Percentiles rank a stretch among this genome's conserved stretches.
Evolutionary conservation across 1,140 invertebrate species (phyloP).

Genomic region (Diabrotica undecimpunctata): DNA sequence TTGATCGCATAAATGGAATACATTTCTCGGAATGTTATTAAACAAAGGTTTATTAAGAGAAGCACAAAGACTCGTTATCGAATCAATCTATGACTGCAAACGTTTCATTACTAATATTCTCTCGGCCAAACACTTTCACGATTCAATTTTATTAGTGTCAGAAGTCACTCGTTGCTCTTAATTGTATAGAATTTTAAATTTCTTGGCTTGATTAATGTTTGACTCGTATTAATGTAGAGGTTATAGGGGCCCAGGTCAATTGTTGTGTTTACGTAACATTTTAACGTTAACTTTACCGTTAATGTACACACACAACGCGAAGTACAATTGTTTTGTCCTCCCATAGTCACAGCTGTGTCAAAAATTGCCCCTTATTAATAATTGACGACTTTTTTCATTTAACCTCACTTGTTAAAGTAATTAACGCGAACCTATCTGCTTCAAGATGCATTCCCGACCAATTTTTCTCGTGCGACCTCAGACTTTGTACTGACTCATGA

Average conservation of each 20-base stretch:
- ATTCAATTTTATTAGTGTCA: constrained; percentile 25
- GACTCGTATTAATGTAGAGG: constrained; percentile 38
- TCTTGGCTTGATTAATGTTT: constrained; percentile 32
- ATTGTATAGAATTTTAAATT: constrained; percentile 25
- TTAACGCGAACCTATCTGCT: constrained; percentile 16
- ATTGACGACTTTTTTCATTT: constrained; percentile 20
- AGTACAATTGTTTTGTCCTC: constrained; percentile 32
- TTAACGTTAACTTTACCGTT: constrained; percentile 26
- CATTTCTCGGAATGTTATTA: background rate
- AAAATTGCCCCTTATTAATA: constrained; percentile 30
- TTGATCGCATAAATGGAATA: background rate
- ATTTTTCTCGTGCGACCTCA: background rate
- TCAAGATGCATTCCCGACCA: background rate
- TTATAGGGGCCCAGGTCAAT: constrained; percentile 36
- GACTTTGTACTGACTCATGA: background rate
- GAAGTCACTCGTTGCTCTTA: constrained; percentile 29
- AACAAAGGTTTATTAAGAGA: background rate
- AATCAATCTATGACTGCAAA: background rate
- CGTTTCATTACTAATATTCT: constrained; percentile 1
- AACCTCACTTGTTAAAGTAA: constrained; percentile 14
- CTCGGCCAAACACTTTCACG: constrained; percentile 1
- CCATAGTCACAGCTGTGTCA: constrained; percentile 27
- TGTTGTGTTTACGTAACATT: constrained; percentile 39
- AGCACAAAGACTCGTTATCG: constrained; percentile 1
- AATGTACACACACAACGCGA: constrained; percentile 8